Evolutionary conservation across 2,797 vertebrate species (phyloP).

Genomic region (Antrozous pallidus): DNA sequence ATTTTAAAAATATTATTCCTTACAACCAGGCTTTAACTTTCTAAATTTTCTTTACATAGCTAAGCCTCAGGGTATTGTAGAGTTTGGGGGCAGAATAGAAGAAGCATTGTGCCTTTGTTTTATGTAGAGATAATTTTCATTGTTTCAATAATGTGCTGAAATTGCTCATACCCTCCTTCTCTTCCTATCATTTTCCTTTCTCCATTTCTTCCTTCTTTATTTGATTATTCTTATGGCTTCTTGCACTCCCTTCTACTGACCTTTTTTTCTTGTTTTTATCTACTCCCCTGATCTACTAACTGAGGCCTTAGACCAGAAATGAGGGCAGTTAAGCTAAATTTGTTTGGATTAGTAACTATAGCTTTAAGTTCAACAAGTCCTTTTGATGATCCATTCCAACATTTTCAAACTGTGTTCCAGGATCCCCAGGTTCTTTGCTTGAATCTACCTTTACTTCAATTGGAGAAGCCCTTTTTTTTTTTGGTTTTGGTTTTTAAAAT

Average conservation of each 20-base stretch:
- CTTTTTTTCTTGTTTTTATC: conserved; percentile 27
- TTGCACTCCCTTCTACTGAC: neutral
- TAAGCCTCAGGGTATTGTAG: neutral
- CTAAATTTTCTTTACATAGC: conserved; percentile 3
- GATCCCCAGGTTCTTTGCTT: neutral
- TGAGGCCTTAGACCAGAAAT: conserved; percentile 2
- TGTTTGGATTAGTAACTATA: neutral
- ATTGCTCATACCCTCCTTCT: neutral
- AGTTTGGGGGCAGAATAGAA: neutral
- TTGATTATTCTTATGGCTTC: neutral
- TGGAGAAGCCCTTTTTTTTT: neutral
- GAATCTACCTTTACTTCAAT: neutral
- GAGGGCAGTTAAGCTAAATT: neutral
- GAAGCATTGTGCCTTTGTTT: neutral
- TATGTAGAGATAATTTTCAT: neutral
- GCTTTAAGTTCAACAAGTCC: neutral
- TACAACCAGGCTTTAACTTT: neutral
- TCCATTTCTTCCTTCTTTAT: neutral
- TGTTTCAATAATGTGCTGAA: neutral
- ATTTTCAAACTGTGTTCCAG: neutral
- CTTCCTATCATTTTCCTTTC: neutral
- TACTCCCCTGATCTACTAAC: neutral
- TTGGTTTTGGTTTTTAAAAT: too few relatives aligned
- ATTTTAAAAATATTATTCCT: conserved; percentile 17
- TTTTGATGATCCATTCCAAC: neutral